Evolutionary conservation across 2,113 vertebrate species (phyloP).

Genomic region (Myrmecobius fasciatus): DNA sequence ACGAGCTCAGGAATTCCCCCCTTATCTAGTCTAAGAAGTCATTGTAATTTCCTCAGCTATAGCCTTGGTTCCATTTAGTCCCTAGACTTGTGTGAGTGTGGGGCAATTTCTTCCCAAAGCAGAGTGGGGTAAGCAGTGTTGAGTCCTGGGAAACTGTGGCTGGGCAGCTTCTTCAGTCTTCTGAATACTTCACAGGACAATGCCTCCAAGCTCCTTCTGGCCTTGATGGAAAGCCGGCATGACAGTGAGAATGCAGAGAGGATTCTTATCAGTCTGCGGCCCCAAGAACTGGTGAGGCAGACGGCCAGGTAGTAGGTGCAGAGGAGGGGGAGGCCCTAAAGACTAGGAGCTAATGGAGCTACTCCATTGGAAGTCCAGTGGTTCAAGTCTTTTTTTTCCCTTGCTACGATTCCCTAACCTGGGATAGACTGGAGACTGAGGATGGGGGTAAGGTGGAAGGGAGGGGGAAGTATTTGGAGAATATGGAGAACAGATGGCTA

Average conservation of each 20-base stretch:
- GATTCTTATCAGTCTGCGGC: constrained; percentile 96
- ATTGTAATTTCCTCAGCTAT: neutral
- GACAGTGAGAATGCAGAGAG: constrained; percentile 97
- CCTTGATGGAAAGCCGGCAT: constrained; percentile 97
- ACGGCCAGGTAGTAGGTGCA: neutral
- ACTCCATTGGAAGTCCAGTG: no score
- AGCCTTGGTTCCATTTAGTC: neutral
- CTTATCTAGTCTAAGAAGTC: neutral
- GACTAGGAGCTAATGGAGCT: neutral
- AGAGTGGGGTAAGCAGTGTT: neutral
- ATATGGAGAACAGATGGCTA: neutral
- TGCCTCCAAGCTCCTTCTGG: constrained; percentile 96
- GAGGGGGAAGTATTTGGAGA: neutral
- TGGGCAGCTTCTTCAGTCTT: neutral
- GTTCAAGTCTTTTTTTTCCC: neutral
- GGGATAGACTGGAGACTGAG: neutral
- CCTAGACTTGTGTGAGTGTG: neutral
- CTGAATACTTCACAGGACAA: constrained; percentile 88
- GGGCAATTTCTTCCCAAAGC: neutral
- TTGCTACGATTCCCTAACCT: neutral
- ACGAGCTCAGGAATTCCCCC: neutral
- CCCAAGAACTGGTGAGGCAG: constrained; percentile 92
- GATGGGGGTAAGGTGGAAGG: neutral
- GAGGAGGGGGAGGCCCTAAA: accelerated
- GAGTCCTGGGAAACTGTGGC: neutral